Conservation (phyloP, 2,797 vertebrate genomes). For the Oreortyx pictus region DNA sequence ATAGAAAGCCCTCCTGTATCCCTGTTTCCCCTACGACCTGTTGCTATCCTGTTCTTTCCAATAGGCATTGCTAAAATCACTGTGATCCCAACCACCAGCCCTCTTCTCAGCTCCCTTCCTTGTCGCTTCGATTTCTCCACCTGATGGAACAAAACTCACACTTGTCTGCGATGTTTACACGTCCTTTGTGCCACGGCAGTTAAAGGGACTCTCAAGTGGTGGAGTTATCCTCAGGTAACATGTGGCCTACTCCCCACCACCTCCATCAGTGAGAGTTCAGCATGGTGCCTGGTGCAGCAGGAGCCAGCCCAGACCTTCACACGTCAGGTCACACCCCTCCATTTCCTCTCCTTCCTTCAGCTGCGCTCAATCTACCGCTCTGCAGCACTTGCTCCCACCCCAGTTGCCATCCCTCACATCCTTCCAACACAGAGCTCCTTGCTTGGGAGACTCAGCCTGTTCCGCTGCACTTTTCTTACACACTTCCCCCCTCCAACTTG, state of each 20-base stretch:
- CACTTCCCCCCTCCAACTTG: neutral
- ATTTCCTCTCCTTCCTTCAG: neutral
- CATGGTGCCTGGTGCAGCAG: neutral
- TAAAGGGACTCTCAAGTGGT: neutral
- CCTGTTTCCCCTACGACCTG: neutral
- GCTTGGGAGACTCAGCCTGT: neutral
- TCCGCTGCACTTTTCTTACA: neutral
- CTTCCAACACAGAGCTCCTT: neutral
- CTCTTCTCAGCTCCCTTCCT: neutral
- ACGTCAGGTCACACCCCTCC: neutral
- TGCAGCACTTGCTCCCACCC: neutral
- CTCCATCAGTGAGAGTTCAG: fast-evolving
- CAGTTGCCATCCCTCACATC: fast-evolving
- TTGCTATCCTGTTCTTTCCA: neutral
- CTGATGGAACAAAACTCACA: neutral
- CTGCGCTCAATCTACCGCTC: neutral
- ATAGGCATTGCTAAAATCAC: neutral
- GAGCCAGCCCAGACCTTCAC: neutral
- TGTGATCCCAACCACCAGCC: neutral
- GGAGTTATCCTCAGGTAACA: neutral
- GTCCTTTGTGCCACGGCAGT: neutral
- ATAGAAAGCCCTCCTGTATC: neutral
- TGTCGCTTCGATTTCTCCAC: neutral
- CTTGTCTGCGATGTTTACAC: neutral
- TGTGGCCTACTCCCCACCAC: neutral